These are phyloP conservation scores for Torymus auratus DNA, from an alignment of 2,888 invertebrate species.

Conservation along the genomic window DNA sequence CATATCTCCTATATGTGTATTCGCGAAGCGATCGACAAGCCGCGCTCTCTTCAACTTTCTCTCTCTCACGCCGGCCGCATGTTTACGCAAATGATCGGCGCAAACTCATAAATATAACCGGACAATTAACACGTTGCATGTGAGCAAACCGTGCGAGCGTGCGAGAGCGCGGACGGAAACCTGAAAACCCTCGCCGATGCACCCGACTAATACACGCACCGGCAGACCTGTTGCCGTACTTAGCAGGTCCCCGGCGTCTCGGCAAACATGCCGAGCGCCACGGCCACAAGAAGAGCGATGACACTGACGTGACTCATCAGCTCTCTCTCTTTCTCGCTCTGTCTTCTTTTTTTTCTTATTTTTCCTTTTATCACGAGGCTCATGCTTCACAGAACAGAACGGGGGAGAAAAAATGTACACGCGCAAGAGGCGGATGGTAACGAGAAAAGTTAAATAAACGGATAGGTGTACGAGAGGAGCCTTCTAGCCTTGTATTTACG, in stretches of 20 bases:
- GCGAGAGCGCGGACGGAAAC: slow-evolving; percentile 33
- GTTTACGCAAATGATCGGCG: slow-evolving; percentile 68
- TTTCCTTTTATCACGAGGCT: slow-evolving; percentile 37
- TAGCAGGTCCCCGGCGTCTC: slow-evolving; percentile 44
- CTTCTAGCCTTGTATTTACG: background rate
- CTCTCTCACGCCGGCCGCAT: slow-evolving; percentile 33
- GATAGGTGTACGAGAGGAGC: slow-evolving; percentile 5
- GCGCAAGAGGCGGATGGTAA: slow-evolving; percentile 16
- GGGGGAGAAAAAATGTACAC: slow-evolving; percentile 19
- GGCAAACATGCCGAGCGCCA: slow-evolving; percentile 11
- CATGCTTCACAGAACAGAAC: slow-evolving; percentile 41
- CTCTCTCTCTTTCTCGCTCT: slow-evolving; percentile 17
- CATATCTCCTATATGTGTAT: too few species aligned
- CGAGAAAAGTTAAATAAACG: slow-evolving; percentile 36
- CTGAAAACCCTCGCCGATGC: slow-evolving; percentile 38
- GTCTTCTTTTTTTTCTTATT: slow-evolving; percentile 14
- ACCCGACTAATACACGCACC: slow-evolving; percentile 19
- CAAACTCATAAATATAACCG: slow-evolving; percentile 70
- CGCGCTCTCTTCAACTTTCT: background rate
- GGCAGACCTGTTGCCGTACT: slow-evolving; percentile 53
- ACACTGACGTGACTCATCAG: slow-evolving; percentile 60
- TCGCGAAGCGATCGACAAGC: slow-evolving; percentile 11
- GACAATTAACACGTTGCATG: slow-evolving; percentile 67
- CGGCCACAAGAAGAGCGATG: slow-evolving; percentile 25
- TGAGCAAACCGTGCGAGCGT: slow-evolving; percentile 47